A percentile compares a stretch with the other conserved stretches of the same genome.
Evolutionary conservation across 2,888 invertebrate genomes (phyloP).

Genomic region (Epirrhoe alternata): DNA sequence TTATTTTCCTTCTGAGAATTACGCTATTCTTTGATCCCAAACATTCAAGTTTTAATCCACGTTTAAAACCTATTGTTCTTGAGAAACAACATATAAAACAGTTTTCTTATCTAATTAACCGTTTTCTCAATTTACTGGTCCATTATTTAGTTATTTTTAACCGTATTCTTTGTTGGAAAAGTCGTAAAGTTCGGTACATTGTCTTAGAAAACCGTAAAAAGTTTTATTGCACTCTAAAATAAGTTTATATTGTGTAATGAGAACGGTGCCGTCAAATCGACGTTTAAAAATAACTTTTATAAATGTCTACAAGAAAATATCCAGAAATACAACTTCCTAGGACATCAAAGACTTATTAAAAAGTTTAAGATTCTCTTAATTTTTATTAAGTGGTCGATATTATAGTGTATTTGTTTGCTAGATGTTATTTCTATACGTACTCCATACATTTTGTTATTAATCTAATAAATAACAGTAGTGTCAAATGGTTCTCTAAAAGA

Average conservation of each 20-base stretch:
- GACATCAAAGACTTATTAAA: not conserved
- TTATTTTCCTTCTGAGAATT: not conserved
- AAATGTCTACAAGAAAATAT: not conserved
- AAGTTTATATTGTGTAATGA: slow-evolving; percentile 68
- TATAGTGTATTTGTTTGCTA: too few species aligned
- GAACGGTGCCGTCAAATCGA: slow-evolving; percentile 56
- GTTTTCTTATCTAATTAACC: slow-evolving; percentile 52
- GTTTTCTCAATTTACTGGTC: slow-evolving; percentile 57
- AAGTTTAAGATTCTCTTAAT: not conserved
- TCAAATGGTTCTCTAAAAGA: too few species aligned
- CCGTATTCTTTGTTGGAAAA: slow-evolving; percentile 59
- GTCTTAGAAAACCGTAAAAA: slow-evolving; percentile 64
- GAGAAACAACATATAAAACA: slow-evolving; percentile 47
- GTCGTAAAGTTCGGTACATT: slow-evolving; percentile 70
- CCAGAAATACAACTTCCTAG: not conserved
- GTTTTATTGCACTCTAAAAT: slow-evolving; percentile 78
- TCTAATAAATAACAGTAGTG: too few species aligned
- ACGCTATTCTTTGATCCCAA: slow-evolving; percentile 36
- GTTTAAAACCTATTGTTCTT: slow-evolving; percentile 42
- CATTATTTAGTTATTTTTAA: slow-evolving; percentile 68
- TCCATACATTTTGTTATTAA: too few species aligned
- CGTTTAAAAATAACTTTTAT: slow-evolving; percentile 52
- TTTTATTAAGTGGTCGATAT: not conserved
- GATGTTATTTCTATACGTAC: too few species aligned
- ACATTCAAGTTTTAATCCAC: slow-evolving; percentile 32